Conservation (phyloP, 2,113 vertebrate species). For the Pampusana beccarii region DNA sequence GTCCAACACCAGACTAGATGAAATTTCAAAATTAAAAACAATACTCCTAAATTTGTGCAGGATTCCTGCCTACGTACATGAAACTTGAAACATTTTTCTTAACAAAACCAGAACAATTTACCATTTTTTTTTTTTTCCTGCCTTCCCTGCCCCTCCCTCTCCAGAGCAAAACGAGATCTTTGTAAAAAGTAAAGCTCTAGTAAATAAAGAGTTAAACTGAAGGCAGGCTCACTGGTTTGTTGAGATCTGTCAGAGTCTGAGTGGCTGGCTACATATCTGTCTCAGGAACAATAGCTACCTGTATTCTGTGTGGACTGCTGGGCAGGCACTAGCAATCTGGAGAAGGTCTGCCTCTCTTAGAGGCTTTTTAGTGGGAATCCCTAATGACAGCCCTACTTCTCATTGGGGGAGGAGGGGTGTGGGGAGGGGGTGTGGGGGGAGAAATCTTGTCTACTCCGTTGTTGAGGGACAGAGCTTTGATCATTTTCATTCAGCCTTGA, state of each 20-base stretch:
- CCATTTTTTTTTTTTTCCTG: not conserved
- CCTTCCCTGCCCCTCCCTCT: constrained; percentile 1
- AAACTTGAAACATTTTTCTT: not conserved
- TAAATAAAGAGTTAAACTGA: constrained; percentile 81
- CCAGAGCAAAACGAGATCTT: constrained; percentile 38
- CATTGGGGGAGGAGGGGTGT: not conserved
- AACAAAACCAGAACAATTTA: not conserved
- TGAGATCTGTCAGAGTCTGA: constrained; percentile 84
- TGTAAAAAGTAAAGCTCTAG: constrained; percentile 69
- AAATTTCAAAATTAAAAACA: constrained; percentile 27
- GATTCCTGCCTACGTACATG: not conserved
- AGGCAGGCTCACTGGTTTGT: constrained; percentile 82
- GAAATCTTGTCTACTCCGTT: constrained; percentile 62
- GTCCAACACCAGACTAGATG: not conserved
- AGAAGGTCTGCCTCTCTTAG: constrained; percentile 76
- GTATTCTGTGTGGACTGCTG: constrained; percentile 80
- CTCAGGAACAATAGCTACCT: constrained; percentile 87
- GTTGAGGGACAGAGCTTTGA: constrained; percentile 80
- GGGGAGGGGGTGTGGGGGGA: not conserved
- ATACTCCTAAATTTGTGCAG: not conserved
- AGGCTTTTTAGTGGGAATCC: constrained; percentile 75
- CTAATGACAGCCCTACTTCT: constrained; percentile 76
- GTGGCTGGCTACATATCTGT: constrained; percentile 84
- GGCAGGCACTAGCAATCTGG: constrained; percentile 76
- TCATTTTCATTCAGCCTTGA: constrained; percentile 77